phyloP scores from a whole-genome alignment of 1,140 invertebrate genomes.

The Lepidurus packardi region DNA sequence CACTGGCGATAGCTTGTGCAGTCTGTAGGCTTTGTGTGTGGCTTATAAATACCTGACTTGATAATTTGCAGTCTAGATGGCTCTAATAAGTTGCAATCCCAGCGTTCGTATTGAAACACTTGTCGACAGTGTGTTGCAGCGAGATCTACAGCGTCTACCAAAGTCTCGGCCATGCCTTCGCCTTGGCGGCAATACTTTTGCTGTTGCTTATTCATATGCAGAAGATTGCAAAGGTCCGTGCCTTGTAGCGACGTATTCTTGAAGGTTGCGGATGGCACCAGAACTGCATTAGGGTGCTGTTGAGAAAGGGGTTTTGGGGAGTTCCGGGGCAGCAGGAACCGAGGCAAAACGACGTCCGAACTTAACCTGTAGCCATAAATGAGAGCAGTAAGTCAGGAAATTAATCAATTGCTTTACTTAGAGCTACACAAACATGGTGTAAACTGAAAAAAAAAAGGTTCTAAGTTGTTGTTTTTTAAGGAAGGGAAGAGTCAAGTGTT shows the following conservation, averaged over 20 bases:
- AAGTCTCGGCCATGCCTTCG: slow-evolving; percentile 27
- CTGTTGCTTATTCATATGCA: slow-evolving; percentile 22
- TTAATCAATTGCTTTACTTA: neutral
- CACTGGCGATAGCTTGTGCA: no score
- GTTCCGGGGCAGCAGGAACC: neutral
- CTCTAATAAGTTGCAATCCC: slow-evolving; percentile 43
- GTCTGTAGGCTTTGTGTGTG: neutral
- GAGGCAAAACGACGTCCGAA: neutral
- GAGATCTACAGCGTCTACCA: slow-evolving; percentile 36
- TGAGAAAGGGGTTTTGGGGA: neutral
- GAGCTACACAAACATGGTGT: neutral
- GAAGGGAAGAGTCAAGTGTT: slow-evolving; percentile 2
- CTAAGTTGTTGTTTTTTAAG: neutral
- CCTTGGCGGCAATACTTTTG: slow-evolving; percentile 25
- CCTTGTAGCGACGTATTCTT: neutral
- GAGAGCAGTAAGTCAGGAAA: neutral
- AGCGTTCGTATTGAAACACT: slow-evolving; percentile 45
- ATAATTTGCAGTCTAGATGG: slow-evolving; percentile 11
- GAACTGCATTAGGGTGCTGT: neutral
- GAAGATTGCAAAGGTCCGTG: slow-evolving; percentile 12
- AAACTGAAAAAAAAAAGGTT: neutral
- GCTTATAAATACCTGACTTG: slow-evolving; percentile 16
- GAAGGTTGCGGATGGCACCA: neutral
- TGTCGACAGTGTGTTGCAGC: slow-evolving; percentile 46
- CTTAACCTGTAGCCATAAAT: neutral